These are phyloP conservation scores for Papilio polytes DNA, from an alignment of 1,140 invertebrate species.

Conservation along the genomic window DNA sequence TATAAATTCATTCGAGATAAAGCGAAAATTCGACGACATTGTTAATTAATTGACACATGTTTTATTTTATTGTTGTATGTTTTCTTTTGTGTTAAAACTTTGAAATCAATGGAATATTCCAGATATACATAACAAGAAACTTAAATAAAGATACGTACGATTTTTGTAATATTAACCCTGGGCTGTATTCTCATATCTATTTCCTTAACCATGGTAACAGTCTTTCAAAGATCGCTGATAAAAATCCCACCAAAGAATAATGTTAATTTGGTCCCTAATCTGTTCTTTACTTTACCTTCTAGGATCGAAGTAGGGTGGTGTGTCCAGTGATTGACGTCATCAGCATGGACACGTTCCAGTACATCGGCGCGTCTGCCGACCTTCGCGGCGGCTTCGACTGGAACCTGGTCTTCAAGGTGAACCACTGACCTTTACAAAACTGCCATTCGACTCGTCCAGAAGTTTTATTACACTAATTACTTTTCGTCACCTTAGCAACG, in stretches of 20 bases:
- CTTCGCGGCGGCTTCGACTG: slow-evolving; percentile 98
- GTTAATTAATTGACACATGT: neutral
- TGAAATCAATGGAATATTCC: neutral
- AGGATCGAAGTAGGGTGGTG: slow-evolving; percentile 95
- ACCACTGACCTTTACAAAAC: slow-evolving; percentile 41
- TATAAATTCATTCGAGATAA: neutral
- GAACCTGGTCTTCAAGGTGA: slow-evolving; percentile 93
- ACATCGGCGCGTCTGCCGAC: slow-evolving; percentile 96
- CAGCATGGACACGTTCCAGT: slow-evolving; percentile 99
- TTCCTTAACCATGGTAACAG: no score
- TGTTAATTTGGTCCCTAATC: neutral
- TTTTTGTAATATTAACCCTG: no score
- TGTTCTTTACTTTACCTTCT: slow-evolving; percentile 49
- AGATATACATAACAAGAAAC: neutral
- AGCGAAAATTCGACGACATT: slow-evolving; percentile 1
- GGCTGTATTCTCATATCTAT: no score
- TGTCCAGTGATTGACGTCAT: slow-evolving; percentile 99
- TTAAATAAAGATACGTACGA: no score
- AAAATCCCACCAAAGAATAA: neutral
- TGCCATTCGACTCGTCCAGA: slow-evolving; percentile 25
- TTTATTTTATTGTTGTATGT: slow-evolving; percentile 15
- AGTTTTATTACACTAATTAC: slow-evolving; percentile 23
- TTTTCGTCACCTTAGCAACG: neutral
- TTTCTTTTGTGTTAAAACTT: neutral
- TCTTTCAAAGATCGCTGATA: no score